Percentiles rank a stretch among this genome's conserved stretches.
These are phyloP conservation scores for Ceraclea dissimilis DNA, from an alignment of 2,888 invertebrate genomes.

Conservation along the genomic window DNA sequence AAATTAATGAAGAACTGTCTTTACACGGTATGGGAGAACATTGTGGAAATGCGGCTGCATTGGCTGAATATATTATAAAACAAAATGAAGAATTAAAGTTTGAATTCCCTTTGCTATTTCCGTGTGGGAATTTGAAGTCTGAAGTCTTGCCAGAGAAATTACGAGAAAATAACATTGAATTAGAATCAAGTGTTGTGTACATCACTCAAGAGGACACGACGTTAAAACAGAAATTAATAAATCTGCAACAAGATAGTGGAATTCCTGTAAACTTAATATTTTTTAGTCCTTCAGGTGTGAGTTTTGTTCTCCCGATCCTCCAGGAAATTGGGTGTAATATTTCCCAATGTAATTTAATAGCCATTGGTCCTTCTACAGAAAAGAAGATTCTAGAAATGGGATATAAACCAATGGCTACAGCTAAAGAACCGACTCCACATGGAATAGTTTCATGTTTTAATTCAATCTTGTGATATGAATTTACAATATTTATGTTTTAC, in stretches of 20 bases:
- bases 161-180: conserved; percentile 33
- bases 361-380: conserved; percentile 52
- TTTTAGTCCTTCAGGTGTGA: conserved; percentile 53
- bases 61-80: conserved; percentile 44
- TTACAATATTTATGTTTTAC: too few species aligned
- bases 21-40: conserved; percentile 45
- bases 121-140: conserved; percentile 49
- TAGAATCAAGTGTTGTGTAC: conserved; percentile 47
- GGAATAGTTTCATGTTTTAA: conserved; percentile 9
- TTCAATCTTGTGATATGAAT: background rate
- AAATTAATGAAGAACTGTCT: conserved; percentile 37
- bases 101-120: conserved; percentile 42
- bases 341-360: conserved; percentile 36
- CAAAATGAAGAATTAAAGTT: conserved; percentile 32
- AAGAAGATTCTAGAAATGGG: conserved; percentile 40
- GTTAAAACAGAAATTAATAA: conserved; percentile 31
- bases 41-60: conserved; percentile 46
- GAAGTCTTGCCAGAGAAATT: conserved; percentile 43
- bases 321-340: conserved; percentile 29
- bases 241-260: conserved; percentile 32
- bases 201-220: conserved; percentile 44
- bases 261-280: conserved; percentile 48
- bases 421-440: conserved; percentile 44
- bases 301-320: conserved; percentile 39
- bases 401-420: conserved; percentile 39